Conservation (phyloP, 2,888 invertebrate genomes). For the Marronus borbonicus region DNA sequence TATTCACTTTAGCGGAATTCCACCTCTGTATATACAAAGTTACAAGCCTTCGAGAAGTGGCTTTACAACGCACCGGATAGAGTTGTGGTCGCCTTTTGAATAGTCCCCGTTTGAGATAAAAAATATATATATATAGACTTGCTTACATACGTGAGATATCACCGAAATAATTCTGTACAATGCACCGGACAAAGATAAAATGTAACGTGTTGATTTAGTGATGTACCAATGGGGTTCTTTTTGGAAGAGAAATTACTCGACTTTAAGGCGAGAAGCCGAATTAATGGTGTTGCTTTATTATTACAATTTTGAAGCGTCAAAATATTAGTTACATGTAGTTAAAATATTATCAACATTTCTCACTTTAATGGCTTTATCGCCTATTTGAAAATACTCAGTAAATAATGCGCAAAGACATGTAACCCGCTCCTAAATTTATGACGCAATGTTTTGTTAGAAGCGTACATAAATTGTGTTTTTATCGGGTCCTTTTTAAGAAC, state of each 20-base stretch:
- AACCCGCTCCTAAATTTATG: no score
- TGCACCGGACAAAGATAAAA: neutral
- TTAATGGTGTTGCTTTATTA: no score
- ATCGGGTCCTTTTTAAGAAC: no score
- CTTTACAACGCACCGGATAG: constrained; percentile 26
- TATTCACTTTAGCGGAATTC: constrained; percentile 13
- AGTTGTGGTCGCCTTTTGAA: constrained; percentile 29
- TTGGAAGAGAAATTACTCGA: neutral
- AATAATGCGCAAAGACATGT: no score
- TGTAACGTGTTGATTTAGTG: constrained; percentile 10
- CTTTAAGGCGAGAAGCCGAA: neutral
- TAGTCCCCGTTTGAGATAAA: constrained; percentile 30
- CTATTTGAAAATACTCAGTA: no score
- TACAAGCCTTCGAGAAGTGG: constrained; percentile 21
- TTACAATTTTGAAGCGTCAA: no score
- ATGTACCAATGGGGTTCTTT: neutral
- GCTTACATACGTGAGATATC: constrained; percentile 15
- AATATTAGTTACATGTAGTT: no score
- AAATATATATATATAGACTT: constrained; percentile 1
- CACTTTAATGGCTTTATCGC: no score
- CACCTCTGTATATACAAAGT: constrained; percentile 12
- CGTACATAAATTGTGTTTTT: no score
- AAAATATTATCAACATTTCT: no score
- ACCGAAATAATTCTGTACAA: constrained; percentile 9
- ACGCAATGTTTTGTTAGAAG: no score